phyloP scores from a whole-genome alignment of 2,888 invertebrate species.

The Xestia ashworthii region DNA sequence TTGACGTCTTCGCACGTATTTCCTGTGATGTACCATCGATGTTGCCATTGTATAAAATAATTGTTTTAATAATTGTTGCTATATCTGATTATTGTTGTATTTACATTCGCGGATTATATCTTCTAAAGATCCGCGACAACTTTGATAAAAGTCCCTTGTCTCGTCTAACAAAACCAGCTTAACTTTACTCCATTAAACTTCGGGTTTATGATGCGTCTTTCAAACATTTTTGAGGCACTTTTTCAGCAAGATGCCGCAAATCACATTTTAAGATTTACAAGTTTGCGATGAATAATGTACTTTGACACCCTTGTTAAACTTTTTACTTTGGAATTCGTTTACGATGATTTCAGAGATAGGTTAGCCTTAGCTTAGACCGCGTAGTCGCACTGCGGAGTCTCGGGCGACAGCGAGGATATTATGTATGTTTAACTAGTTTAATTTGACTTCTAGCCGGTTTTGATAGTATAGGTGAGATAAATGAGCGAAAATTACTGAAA shows the following conservation, averaged over 20 bases:
- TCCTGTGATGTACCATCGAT: too few species aligned
- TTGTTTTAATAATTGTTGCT: too few species aligned
- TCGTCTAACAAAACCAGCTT: constrained; percentile 55
- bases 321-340: constrained; percentile 20
- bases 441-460: background rate
- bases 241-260: constrained; percentile 21
- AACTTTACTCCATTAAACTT: constrained; percentile 68
- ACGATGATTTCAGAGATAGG: constrained; percentile 1
- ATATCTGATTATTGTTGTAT: too few species aligned
- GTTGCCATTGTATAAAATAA: too few species aligned
- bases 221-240: constrained; percentile 19
- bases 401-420: background rate
- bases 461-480: too few species aligned
- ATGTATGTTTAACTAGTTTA: background rate
- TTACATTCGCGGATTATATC: too few species aligned
- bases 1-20: too few species aligned
- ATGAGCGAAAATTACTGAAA: background rate
- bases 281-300: constrained; percentile 20
- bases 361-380: background rate
- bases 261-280: constrained; percentile 37
- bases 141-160: constrained; percentile 30
- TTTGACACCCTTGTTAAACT: constrained; percentile 7
- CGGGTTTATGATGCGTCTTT: constrained; percentile 35
- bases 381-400: constrained; percentile 7
- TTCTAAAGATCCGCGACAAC: too few species aligned